These are phyloP conservation scores for Platycheirus rosarum DNA, from an alignment of 2,888 invertebrate species.

Conservation along the genomic window DNA sequence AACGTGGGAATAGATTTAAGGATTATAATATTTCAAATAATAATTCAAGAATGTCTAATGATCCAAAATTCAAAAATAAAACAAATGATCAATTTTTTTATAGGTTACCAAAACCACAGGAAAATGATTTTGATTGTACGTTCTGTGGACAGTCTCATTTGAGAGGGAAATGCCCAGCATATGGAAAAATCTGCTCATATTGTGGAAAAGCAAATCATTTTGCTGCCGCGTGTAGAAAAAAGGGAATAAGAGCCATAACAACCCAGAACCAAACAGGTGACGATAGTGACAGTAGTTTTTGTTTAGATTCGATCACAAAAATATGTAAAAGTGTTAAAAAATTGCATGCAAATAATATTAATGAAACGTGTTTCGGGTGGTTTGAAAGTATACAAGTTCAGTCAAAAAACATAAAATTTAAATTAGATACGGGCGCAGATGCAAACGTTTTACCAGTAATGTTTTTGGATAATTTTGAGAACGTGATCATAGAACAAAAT, in stretches of 20 bases:
- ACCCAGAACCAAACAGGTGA: too few species aligned
- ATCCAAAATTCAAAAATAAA: neutral
- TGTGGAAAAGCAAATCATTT: slow-evolving; percentile 6
- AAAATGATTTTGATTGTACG: neutral
- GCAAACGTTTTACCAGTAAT: slow-evolving; percentile 16
- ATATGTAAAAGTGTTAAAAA: neutral
- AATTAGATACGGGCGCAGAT: slow-evolving; percentile 20
- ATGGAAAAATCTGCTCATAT: neutral
- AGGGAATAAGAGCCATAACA: slow-evolving; percentile 2
- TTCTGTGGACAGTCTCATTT: slow-evolving; percentile 7
- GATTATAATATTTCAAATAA: too few species aligned
- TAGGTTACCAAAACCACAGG: slow-evolving; percentile 6
- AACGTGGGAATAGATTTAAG: neutral
- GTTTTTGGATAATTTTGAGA: slow-evolving; percentile 4
- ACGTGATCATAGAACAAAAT: neutral
- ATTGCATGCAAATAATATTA: slow-evolving; percentile 6
- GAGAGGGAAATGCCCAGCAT: neutral
- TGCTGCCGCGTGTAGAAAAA: neutral
- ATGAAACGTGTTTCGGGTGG: neutral
- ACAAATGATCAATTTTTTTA: neutral
- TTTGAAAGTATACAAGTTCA: slow-evolving; percentile 34
- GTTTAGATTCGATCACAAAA: neutral
- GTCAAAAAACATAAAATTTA: slow-evolving; percentile 26
- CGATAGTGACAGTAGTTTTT: too few species aligned
- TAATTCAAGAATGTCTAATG: too few species aligned